These are phyloP conservation scores for Trematomus loennbergii DNA, from an alignment of 2,113 vertebrate genomes.

Conservation along the genomic window DNA sequence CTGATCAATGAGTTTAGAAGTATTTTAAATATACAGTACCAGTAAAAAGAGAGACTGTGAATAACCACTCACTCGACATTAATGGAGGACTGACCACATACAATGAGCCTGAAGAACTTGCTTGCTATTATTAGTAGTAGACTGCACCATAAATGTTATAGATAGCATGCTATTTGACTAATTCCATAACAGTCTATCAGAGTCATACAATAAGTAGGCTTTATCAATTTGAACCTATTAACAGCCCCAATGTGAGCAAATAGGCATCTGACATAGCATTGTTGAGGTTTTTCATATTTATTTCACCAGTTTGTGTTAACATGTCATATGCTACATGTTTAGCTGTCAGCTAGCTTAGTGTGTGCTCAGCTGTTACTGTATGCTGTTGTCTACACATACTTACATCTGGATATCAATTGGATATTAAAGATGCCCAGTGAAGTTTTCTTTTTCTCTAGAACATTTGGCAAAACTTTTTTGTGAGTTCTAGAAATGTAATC, in stretches of 20 bases:
- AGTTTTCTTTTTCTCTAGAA: background rate
- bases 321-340: background rate
- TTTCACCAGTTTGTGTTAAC: background rate
- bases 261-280: background rate
- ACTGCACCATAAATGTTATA: background rate
- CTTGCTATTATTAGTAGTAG: background rate
- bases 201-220: background rate
- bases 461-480: background rate
- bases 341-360: background rate
- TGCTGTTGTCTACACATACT: background rate
- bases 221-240: background rate
- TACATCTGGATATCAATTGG: background rate
- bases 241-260: background rate
- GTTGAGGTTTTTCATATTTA: background rate
- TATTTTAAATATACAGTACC: background rate
- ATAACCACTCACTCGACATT: background rate
- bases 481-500: background rate
- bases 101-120: background rate
- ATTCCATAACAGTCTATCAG: background rate
- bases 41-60: background rate
- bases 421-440: background rate
- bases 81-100: background rate
- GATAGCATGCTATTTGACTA: background rate
- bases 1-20: conserved; percentile 14
- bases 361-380: background rate